Conservation (phyloP, 2,113 vertebrate genomes). For the Puntigrus tetrazona region DNA sequence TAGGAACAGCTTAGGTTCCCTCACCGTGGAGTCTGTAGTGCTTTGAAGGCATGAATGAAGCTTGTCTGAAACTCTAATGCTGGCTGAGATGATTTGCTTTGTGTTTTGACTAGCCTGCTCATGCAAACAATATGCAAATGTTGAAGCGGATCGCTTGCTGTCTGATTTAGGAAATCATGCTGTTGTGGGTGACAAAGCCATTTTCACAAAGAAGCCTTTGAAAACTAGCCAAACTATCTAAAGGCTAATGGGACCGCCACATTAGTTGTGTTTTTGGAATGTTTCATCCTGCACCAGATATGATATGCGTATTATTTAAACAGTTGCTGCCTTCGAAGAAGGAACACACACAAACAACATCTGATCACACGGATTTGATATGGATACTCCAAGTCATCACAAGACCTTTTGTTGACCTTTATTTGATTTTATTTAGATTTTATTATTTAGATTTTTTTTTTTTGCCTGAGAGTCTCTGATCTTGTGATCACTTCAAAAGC, state of each 20-base stretch:
- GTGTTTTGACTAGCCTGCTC: constrained; percentile 31
- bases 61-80: constrained; percentile 1
- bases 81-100: constrained; percentile 22
- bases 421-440: too few relatives aligned
- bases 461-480: too few relatives aligned
- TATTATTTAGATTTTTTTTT: too few relatives aligned
- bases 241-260: background rate
- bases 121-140: constrained; percentile 27
- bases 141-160: constrained; percentile 4
- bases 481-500: too few relatives aligned
- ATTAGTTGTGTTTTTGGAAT: background rate
- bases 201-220: background rate
- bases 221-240: background rate
- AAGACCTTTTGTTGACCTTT: too few relatives aligned
- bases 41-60: constrained; percentile 9
- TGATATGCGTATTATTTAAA: background rate
- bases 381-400: background rate
- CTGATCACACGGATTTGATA: background rate
- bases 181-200: constrained; percentile 2
- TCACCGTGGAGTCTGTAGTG: background rate
- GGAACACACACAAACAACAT: background rate
- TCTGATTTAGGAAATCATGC: constrained; percentile 14
- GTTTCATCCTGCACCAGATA: background rate
- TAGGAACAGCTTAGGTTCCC: background rate
- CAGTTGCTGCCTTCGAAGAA: background rate